Evolutionary conservation across 30 jellyfish, hydroid and myxozoan genomes (phyloP).

Genomic region (Pelagia noctiluca): DNA sequence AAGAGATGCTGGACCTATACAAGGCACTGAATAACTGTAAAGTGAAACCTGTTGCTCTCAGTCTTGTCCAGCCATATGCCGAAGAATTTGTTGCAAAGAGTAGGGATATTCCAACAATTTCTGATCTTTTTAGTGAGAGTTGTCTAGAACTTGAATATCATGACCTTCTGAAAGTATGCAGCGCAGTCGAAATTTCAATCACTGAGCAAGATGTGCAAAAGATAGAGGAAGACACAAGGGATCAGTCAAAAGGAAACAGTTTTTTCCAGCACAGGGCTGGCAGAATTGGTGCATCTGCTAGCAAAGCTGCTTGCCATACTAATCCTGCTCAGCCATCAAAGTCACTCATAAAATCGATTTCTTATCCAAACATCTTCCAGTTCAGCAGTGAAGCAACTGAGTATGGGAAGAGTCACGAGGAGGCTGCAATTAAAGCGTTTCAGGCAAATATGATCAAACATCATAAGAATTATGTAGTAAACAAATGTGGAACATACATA

Average conservation of each 20-base stretch:
- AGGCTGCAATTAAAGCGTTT: constrained; percentile 11
- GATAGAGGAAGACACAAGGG: constrained; percentile 59
- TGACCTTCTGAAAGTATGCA: constrained; percentile 22
- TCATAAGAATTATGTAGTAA: constrained; percentile 25
- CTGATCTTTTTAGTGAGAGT: constrained; percentile 28
- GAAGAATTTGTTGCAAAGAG: constrained; percentile 36
- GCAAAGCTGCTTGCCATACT: constrained; percentile 47
- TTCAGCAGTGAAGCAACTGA: too few relatives aligned
- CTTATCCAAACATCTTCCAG: neutral
- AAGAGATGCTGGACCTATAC: constrained; percentile 24
- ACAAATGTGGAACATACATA: constrained; percentile 23
- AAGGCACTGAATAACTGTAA: constrained; percentile 17
- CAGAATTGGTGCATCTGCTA: constrained; percentile 59
- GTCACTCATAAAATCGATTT: constrained; percentile 1
- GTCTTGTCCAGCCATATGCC: constrained; percentile 55
- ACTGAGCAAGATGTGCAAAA: constrained; percentile 25
- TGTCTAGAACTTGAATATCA: constrained; percentile 48
- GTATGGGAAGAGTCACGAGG: too few relatives aligned
- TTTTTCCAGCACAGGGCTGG: constrained; percentile 62
- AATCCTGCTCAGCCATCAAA: constrained; percentile 45
- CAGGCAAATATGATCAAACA: neutral
- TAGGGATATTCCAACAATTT: constrained; percentile 40
- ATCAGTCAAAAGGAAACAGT: constrained; percentile 61
- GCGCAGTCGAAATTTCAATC: constrained; percentile 23
- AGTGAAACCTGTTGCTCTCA: constrained; percentile 41